Conservation (phyloP, 1,140 invertebrate genomes). For the Monomorium pharaonis region DNA sequence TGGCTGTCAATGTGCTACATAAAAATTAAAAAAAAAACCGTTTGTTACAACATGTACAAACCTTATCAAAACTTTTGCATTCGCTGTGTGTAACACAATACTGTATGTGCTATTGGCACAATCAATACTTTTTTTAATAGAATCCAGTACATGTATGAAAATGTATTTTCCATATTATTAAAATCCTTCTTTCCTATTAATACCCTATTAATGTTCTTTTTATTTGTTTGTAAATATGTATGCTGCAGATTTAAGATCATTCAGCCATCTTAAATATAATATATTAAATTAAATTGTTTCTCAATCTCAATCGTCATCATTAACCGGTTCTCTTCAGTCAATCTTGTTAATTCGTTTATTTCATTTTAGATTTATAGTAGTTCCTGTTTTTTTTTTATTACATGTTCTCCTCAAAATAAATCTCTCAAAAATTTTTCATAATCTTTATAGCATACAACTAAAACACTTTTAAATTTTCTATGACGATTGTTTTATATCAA, state of each 20-base stretch:
- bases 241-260: neutral
- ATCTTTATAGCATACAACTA: neutral
- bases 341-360: conserved; percentile 2
- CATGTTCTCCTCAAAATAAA: neutral
- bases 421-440: neutral
- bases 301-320: neutral
- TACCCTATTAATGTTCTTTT: neutral
- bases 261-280: neutral
- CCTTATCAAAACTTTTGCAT: too few relatives aligned
- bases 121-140: neutral
- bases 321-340: neutral
- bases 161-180: neutral
- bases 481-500: conserved; percentile 4
- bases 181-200: neutral
- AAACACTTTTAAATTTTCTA: neutral
- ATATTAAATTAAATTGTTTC: neutral
- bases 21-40: too few relatives aligned
- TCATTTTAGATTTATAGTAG: neutral
- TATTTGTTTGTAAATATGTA: neutral
- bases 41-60: too few relatives aligned
- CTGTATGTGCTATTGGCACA: neutral
- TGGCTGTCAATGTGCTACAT: too few relatives aligned
- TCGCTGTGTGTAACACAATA: neutral
- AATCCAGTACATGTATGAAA: neutral
- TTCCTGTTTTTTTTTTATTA: neutral